Evolutionary conservation across 2,888 invertebrate species (phyloP), one percentile per base, ranked within the genome.

Genomic region (Lypha dubia): DNA sequence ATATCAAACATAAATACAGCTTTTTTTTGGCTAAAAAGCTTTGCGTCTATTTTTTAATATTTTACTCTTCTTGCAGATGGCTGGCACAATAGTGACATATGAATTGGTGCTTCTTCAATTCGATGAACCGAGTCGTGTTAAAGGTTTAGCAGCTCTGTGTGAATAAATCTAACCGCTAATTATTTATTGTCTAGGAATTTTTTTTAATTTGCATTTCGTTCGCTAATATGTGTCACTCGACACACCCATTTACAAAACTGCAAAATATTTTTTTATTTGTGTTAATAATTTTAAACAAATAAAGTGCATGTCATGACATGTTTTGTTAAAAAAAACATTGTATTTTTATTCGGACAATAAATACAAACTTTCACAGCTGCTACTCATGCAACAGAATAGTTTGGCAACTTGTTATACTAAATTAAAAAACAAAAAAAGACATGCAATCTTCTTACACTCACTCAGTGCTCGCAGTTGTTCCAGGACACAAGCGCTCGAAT

Each of bases 101-200:
- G 95, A 95, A 89, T 92, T 95, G 51, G 94, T 95, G n/a, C 90
- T 95, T 70, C 89, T 95, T 85, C 95, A 95, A 89, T 94, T 95
- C 87, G 93, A 92, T 85, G 92, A 91, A 86, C 89, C 91, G 41
- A 90, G 89, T 87, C 90, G 91, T 20, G 85, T 87, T 35, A 89
- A 89, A 65, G 92, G 91, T 28, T 86, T 92, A 67, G 83, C 87
- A 53, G 88, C 90, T 44, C 82, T 91, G 85, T 92, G 92, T 68
- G 87, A 85, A 65, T 90, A 88, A 79, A 67, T 15, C n/a, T 11
- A 51, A 53, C 32, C 6, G 11, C 5, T 32, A 67, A 56, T 17
- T 79, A 63, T 22, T 79, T n/a, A n/a, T 58, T 35, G 15, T 24
- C 13, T 3, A 17, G 38, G 1, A 32, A 41, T 38, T 44, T 35